Percentiles rank a stretch among this genome's conserved stretches.
These are phyloP conservation scores for Lysandra coridon DNA, from an alignment of 2,888 invertebrate genomes.

Conservation along the genomic window DNA sequence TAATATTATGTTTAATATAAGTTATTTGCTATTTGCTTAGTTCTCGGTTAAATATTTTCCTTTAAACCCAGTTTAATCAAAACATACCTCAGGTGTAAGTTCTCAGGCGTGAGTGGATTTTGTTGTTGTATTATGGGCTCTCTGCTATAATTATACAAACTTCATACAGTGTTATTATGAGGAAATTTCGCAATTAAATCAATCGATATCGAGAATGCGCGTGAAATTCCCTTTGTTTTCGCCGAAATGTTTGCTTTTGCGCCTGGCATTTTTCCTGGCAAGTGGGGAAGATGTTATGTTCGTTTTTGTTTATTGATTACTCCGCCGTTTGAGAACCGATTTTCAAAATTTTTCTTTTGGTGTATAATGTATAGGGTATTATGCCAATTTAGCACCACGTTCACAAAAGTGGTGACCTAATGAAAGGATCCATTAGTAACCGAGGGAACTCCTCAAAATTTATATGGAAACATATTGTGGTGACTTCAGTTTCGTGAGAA, in stretches of 20 bases:
- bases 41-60: not conserved
- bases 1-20: too few species aligned
- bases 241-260: not conserved
- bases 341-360: too few species aligned
- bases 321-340: too few species aligned
- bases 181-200: conserved; percentile 31
- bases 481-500: too few species aligned
- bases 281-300: too few species aligned
- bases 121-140: conserved; percentile 8
- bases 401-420: too few species aligned
- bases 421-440: too few species aligned
- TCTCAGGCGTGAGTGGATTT: conserved; percentile 8
- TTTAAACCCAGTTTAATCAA: not conserved
- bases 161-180: conserved; percentile 31
- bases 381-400: too few species aligned
- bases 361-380: too few species aligned
- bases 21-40: not conserved
- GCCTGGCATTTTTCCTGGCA: not conserved
- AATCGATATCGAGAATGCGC: conserved; percentile 2
- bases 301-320: too few species aligned
- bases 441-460: too few species aligned
- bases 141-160: conserved; percentile 20
- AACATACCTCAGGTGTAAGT: conserved; percentile 7
- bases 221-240: conserved; percentile 12
- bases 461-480: too few species aligned